These are phyloP conservation scores for Caerostris darwini DNA, from an alignment of 1,140 invertebrate species.

Conservation along the genomic window DNA sequence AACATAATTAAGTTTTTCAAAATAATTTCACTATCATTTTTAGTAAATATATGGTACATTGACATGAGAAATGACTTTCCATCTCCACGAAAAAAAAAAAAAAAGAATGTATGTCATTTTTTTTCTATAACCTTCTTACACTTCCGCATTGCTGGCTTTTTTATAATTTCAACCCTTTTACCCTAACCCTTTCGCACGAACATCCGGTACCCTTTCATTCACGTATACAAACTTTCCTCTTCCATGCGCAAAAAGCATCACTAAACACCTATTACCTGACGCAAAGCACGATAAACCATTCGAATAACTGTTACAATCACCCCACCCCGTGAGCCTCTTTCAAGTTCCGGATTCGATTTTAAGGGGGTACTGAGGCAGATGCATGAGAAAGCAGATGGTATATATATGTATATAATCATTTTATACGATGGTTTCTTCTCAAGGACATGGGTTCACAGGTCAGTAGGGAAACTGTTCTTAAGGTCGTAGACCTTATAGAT, in stretches of 20 bases:
- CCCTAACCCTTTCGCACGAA: background rate
- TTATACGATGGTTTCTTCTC: constrained; percentile 53
- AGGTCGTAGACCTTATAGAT: constrained; percentile 52
- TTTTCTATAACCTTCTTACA: background rate
- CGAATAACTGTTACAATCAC: constrained; percentile 14
- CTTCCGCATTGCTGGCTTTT: constrained; percentile 31
- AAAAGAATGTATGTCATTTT: background rate
- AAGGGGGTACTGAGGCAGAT: background rate
- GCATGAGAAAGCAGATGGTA: constrained; percentile 51
- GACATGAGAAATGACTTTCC: background rate
- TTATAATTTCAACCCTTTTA: background rate
- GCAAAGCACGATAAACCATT: background rate
- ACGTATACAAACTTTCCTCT: background rate
- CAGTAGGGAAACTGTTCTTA: constrained; percentile 61
- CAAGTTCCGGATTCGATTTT: background rate
- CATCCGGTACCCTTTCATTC: constrained; percentile 8
- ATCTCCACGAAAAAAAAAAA: background rate
- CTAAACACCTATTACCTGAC: background rate
- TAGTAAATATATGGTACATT: background rate
- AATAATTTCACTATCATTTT: too few relatives aligned
- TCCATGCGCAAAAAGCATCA: background rate
- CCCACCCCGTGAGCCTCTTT: background rate
- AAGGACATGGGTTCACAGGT: constrained; percentile 72
- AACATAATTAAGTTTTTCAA: too few relatives aligned
- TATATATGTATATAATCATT: background rate